Percentiles rank a stretch among this genome's conserved stretches.
phyloP scores from a whole-genome alignment of 2,888 invertebrate species.

The Agrenia bidenticulata region DNA sequence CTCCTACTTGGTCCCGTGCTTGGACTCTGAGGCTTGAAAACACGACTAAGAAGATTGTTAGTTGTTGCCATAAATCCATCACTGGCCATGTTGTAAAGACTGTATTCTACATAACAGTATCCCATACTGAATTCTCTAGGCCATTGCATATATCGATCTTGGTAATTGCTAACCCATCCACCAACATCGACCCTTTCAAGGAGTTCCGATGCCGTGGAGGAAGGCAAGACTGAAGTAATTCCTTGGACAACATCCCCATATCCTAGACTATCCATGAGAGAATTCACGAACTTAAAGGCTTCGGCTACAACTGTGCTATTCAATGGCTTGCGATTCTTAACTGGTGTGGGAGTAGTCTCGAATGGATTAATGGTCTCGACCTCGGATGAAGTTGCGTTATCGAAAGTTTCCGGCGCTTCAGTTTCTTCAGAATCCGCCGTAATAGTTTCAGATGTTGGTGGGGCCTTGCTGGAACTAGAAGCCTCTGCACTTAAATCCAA shows the following conservation, averaged over 20 bases:
- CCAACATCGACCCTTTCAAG: slow-evolving; percentile 50
- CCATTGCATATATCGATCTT: slow-evolving; percentile 47
- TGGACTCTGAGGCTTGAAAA: slow-evolving; percentile 27
- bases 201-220: slow-evolving; percentile 46
- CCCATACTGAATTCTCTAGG: slow-evolving; percentile 50
- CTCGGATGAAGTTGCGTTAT: slow-evolving; percentile 23
- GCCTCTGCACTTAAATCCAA: slow-evolving; percentile 7
- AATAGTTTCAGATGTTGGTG: slow-evolving; percentile 33
- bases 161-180: slow-evolving; percentile 49
- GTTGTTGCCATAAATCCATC: slow-evolving; percentile 44
- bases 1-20: not conserved
- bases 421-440: slow-evolving; percentile 35
- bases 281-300: slow-evolving; percentile 48
- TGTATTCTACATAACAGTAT: slow-evolving; percentile 52
- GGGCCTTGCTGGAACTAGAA: slow-evolving; percentile 26
- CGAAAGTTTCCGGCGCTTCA: slow-evolving; percentile 22
- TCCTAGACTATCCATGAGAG: slow-evolving; percentile 45
- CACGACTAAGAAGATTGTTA: slow-evolving; percentile 37
- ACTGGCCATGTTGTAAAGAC: slow-evolving; percentile 47
- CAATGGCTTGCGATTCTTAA: slow-evolving; percentile 37
- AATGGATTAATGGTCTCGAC: slow-evolving; percentile 40
- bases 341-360: slow-evolving; percentile 30
- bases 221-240: slow-evolving; percentile 48
- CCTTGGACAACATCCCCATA: slow-evolving; percentile 51
- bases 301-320: slow-evolving; percentile 50